Evolutionary conservation across 2,113 vertebrate species (phyloP), one percentile per base, ranked within the genome.

Genomic region (Monopterus albus): DNA sequence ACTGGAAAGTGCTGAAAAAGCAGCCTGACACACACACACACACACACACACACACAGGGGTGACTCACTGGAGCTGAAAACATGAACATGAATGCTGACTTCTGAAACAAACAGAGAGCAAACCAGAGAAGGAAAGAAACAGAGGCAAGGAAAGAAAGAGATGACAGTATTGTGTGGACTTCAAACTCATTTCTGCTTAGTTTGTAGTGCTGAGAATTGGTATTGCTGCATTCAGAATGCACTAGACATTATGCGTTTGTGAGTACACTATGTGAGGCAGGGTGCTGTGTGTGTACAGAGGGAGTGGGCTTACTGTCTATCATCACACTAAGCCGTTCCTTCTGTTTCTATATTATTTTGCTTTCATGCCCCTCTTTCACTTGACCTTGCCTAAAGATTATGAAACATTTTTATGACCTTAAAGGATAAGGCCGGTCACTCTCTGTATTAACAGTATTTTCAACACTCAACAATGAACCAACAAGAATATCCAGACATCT

Each of bases 11-110:
- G 92, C 93, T 94, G 92, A 94, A 92, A 89, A 77, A 87, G 91
- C 92, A 92, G 86, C 82, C 72, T 74, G 68, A 73, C 84, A 78
- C 60, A 67, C 68, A 60, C 63, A 72, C 57, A 53, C 29, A 50
- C 61, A 71, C 49, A 73, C 52, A 61, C 72, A 70, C 25, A 84
- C 47, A 81, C 36, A 86, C 65, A 83, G 46, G 77, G 75, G 87
- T 93, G 92, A 93, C 84, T 93, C 92, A 92, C 85, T 92, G 79
- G 88, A 92, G 90, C 90, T 92, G 92, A 90, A 94, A 92, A 88
- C 91, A 91, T 90, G 91, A 91, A 90, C 88, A 91, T 86, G 89
- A 92, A 83, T 87, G 91, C 91, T 92, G 92, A 92, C 88, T 92
- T 92, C 88, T 93, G 88, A 91, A 92, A 93, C 88, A 85, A 85